phyloP scores from a whole-genome alignment of 1,140 invertebrate genomes.

The Heliothis subflexa region DNA sequence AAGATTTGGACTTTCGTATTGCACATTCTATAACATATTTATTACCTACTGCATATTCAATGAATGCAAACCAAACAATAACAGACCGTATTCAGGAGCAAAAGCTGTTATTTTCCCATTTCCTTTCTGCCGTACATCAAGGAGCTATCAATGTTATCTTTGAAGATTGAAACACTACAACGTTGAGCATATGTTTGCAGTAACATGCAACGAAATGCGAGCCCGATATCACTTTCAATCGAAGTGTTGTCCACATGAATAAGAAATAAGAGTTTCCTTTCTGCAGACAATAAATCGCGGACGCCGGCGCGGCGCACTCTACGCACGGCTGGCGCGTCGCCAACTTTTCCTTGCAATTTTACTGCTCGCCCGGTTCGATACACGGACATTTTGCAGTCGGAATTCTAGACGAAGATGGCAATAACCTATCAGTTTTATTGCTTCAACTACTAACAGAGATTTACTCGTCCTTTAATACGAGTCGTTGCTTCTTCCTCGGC shows the following conservation, averaged over 20 bases:
- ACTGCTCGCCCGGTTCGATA: slow-evolving; percentile 68
- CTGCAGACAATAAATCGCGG: slow-evolving; percentile 70
- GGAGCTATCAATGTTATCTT: slow-evolving; percentile 12
- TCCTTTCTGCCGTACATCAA: slow-evolving; percentile 7
- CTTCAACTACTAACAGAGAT: slow-evolving; percentile 54
- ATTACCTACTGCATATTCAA: neutral
- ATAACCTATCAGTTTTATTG: slow-evolving; percentile 79
- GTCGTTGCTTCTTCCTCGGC: slow-evolving; percentile 39
- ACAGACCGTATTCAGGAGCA: neutral
- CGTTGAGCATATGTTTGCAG: slow-evolving; percentile 24
- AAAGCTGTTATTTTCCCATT: neutral
- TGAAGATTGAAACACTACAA: slow-evolving; percentile 18
- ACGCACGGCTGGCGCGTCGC: slow-evolving; percentile 65
- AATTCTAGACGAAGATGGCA: slow-evolving; percentile 72
- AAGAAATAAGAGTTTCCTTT: slow-evolving; percentile 77
- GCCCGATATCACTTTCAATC: slow-evolving; percentile 62
- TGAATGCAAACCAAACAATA: neutral
- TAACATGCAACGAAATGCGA: slow-evolving; percentile 26
- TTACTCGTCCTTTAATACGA: slow-evolving; percentile 48
- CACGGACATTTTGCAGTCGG: slow-evolving; percentile 72
- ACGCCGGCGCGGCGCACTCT: slow-evolving; percentile 54
- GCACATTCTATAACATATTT: neutral
- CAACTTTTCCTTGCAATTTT: slow-evolving; percentile 82
- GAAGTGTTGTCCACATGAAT: slow-evolving; percentile 67
- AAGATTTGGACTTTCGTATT: neutral